phyloP scores from a whole-genome alignment of 2,113 vertebrate genomes.

The Anas platyrhynchos region DNA sequence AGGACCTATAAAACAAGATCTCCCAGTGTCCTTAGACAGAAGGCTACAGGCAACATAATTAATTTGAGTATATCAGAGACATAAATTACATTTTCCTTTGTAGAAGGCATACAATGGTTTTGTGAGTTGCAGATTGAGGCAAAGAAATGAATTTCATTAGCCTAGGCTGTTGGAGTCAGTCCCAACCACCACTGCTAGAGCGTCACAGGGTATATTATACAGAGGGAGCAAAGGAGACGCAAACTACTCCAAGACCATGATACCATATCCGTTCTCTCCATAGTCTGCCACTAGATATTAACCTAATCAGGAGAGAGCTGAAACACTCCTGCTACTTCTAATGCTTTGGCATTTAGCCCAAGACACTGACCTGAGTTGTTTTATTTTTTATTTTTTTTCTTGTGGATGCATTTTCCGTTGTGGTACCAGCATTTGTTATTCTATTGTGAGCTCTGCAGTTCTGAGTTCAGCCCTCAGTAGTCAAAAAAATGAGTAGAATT shows the following conservation, averaged over 20 bases:
- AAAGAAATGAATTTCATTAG: background rate
- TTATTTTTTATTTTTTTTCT: background rate
- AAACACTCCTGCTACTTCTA: background rate
- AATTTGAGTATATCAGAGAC: background rate
- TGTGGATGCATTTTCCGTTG: background rate
- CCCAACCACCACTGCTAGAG: background rate
- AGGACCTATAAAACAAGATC: accelerated
- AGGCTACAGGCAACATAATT: too few relatives aligned
- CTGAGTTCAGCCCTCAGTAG: background rate
- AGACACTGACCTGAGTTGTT: background rate
- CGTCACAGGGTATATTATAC: accelerated
- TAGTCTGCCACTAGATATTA: background rate
- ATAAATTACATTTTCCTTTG: background rate
- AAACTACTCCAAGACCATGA: background rate
- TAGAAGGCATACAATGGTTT: background rate
- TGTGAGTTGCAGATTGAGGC: background rate
- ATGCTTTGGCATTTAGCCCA: background rate
- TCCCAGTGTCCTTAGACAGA: background rate
- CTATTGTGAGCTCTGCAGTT: accelerated
- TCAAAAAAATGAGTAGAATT: background rate
- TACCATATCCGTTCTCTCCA: background rate
- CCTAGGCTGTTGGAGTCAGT: background rate
- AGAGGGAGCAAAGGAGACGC: background rate
- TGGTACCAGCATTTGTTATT: background rate
- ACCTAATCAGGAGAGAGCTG: background rate